Base-by-base conservation (phyloP, 2,113 vertebrate genomes). In the Sialia sialis region DNA sequence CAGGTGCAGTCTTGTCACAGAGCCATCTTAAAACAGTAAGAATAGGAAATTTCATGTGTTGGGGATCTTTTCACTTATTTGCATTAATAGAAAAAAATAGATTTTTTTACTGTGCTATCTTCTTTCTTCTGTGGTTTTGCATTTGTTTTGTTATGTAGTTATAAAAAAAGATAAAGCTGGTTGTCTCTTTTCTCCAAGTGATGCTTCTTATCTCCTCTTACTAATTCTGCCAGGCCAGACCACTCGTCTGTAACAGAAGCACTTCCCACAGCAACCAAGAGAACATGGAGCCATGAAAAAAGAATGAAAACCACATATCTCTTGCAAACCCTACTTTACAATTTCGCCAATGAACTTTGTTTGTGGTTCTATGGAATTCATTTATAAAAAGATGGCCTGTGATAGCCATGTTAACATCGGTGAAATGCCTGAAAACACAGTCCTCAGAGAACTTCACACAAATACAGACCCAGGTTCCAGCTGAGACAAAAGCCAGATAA, bases 221-320 rank as follows among this genome's bases (percentile, higher is more conserved):
- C n/a, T 22, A 19, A 10, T 43, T 87, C 29, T 74, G 15, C 11
- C 10, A 4, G 2, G 6, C 27, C 60, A 67, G 54, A 44, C n/a
- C 1, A 3, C 7, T 52, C 25, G 14, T 6, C 49, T 3, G 0
- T 26, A 44, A 54, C 48, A 76, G 8, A 75, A 4, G 30, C 11
- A 22, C 30, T 41, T 74, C 11, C 62, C 41, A 34, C 29, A 58
- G 46, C 79, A 41, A 30, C 13, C 26, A 55, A 48, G 51, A 59
- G 58, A 73, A 72, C 3, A 4, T 0, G 1, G 20, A 41, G 7
- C 21, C 8, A 2, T 6, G 43, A 22, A 58, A 43, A 29, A 81
- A 18, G 17, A 43, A 44, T 11, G 23, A 46, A 77, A 92, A 55
- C 4, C 34, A 30, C 17, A 16, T 68, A 55, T 81, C 9, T 66